Percentiles rank a stretch among this genome's conserved stretches.
phyloP scores from a whole-genome alignment of 2,113 vertebrate species.

The Zapornia atra region DNA sequence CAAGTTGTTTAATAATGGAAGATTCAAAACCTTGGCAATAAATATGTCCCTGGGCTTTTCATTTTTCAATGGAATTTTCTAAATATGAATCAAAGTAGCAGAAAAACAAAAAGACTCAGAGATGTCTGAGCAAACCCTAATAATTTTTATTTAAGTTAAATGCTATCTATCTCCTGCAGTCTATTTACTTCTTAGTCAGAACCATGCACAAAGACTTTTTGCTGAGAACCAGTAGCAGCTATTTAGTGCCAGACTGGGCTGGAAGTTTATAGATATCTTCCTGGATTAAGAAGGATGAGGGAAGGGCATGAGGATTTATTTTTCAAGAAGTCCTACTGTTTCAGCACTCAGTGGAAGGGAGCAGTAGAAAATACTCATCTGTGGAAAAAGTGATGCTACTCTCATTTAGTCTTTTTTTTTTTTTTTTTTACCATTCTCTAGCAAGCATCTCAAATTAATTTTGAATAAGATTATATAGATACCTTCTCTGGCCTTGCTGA shows the following conservation, averaged over 20 bases:
- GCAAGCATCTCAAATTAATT: background rate
- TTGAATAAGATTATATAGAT: background rate
- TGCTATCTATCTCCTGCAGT: background rate
- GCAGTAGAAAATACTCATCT: background rate
- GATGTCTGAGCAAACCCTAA: background rate
- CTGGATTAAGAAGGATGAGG: background rate
- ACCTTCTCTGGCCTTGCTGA: background rate
- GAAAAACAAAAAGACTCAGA: background rate
- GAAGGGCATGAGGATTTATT: background rate
- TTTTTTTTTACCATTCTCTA: background rate
- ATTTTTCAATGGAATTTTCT: background rate
- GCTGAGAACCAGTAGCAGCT: background rate
- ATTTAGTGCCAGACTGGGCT: background rate
- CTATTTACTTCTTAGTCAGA: background rate
- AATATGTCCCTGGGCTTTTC: background rate
- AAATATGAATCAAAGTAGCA: constrained; percentile 9
- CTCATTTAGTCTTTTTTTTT: background rate
- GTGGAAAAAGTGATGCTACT: background rate
- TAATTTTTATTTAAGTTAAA: background rate
- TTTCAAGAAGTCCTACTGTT: background rate
- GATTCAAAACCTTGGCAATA: background rate
- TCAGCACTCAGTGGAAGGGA: background rate
- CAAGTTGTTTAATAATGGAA: constrained; percentile 10
- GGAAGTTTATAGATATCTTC: background rate
- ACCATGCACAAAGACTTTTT: background rate